Conservation (phyloP, 2,888 invertebrate genomes). For the Trachelus stipa region DNA sequence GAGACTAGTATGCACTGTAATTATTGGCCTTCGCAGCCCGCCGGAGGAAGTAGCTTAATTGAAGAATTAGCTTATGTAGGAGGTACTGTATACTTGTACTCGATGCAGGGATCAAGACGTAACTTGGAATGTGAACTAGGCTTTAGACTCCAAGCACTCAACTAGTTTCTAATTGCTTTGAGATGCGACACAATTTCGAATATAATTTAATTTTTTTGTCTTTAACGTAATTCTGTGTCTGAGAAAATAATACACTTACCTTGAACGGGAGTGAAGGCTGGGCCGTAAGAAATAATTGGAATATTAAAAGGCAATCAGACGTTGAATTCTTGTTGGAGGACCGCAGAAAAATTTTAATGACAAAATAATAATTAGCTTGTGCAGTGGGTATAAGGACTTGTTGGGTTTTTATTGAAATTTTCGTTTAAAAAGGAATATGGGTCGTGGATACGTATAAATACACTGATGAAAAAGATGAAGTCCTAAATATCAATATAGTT, state of each 20-base stretch:
- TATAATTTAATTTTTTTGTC: neutral
- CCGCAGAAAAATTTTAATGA: too few species aligned
- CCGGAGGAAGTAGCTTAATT: slow-evolving; percentile 51
- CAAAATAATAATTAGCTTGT: too few species aligned
- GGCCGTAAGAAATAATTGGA: neutral
- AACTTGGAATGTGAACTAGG: neutral
- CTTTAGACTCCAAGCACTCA: neutral
- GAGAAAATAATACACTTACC: neutral
- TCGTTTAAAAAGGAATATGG: too few species aligned
- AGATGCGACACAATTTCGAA: neutral
- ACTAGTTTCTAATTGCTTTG: neutral
- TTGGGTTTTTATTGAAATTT: too few species aligned
- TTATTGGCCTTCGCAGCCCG: slow-evolving; percentile 45
- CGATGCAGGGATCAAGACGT: neutral
- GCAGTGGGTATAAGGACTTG: too few species aligned
- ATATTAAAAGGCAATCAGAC: neutral
- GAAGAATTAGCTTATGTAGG: slow-evolving; percentile 48
- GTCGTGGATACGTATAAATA: too few species aligned
- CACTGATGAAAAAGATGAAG: too few species aligned
- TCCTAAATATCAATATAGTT: too few species aligned
- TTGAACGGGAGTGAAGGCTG: neutral
- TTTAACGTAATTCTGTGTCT: neutral
- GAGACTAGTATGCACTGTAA: slow-evolving; percentile 23
- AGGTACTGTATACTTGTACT: neutral
- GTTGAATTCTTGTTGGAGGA: too few species aligned